A percentile compares a stretch with the other conserved stretches of the same genome.
Evolutionary conservation across 2,797 vertebrate species (phyloP).

Genomic region (Pitangus sulphuratus): DNA sequence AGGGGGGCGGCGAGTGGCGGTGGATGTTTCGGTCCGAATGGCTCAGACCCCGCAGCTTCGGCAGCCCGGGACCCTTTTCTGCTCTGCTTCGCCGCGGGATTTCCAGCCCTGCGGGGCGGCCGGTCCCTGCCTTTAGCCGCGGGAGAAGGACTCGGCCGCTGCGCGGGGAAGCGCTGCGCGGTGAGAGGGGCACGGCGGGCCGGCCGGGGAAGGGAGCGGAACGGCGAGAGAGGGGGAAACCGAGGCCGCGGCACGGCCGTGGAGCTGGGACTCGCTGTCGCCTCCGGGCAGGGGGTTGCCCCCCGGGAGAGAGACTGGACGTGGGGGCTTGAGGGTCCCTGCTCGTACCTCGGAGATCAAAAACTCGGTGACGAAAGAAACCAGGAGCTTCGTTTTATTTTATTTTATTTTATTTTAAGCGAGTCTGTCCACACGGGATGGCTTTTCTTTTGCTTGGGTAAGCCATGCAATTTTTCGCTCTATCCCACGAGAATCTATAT

Average conservation of each 20-base stretch:
- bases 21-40: neutral
- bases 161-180: no score
- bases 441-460: neutral
- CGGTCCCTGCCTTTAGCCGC: neutral
- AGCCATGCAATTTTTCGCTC: neutral
- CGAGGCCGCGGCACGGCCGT: neutral
- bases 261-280: neutral
- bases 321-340: neutral
- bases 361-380: neutral
- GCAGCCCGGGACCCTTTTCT: neutral
- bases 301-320: neutral
- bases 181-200: neutral
- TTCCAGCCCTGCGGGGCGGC: neutral
- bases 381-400: neutral
- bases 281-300: neutral
- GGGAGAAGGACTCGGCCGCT: neutral
- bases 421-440: neutral
- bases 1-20: rapidly evolving
- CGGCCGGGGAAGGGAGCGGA: neutral
- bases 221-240: neutral
- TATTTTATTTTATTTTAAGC: conserved; percentile 20
- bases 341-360: neutral
- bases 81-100: neutral
- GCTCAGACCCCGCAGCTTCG: neutral
- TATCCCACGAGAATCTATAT: neutral